Conservation (phyloP, 2,113 vertebrate species). For the Xenus cinereus region DNA sequence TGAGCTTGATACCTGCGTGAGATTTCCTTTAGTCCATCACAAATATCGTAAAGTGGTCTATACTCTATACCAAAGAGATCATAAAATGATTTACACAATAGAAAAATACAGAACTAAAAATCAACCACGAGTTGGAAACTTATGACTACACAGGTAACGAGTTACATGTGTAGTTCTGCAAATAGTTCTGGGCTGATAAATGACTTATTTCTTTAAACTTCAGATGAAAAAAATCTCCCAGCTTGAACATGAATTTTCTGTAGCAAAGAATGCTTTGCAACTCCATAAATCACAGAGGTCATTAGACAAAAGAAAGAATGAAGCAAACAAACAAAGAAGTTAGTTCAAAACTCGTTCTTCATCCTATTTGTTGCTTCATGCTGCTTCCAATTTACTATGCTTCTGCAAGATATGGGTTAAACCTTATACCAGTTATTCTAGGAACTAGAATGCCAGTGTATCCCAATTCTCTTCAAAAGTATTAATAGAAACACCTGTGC, state of each 20-base stretch:
- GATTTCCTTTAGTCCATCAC: not conserved
- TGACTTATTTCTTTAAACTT: not conserved
- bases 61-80: not conserved
- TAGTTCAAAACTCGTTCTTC: not conserved
- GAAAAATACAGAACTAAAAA: not conserved
- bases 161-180: not conserved
- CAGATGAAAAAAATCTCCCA: not conserved
- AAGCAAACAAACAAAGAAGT: not conserved
- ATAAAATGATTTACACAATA: not conserved
- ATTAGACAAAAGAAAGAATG: not conserved
- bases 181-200: not conserved
- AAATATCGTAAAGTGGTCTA: not conserved
- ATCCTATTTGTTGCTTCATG: not conserved
- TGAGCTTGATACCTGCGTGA: not conserved
- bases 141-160: not conserved
- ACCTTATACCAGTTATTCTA: not conserved
- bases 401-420: not conserved
- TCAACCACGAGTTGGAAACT: not conserved
- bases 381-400: not conserved
- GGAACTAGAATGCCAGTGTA: not conserved
- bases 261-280: not conserved
- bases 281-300: not conserved
- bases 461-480: not conserved
- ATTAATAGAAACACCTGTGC: not conserved
- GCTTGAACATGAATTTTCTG: not conserved